Conservation (phyloP, 1,140 invertebrate species). For the Rhopalosiphum padi region DNA sequence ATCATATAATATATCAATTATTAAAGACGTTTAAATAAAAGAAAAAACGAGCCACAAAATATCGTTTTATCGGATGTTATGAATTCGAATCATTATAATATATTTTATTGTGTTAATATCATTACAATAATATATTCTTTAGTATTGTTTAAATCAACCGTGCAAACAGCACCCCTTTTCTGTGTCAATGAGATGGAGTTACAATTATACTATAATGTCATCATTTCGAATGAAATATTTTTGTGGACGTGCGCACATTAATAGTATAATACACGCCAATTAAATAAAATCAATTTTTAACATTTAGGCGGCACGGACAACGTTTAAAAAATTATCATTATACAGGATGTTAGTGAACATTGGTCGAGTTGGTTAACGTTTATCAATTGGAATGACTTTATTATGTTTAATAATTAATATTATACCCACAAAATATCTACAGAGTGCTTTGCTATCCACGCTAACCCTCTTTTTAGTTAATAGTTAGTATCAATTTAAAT, state of each 20-base stretch:
- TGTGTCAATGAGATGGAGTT: background rate
- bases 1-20: background rate
- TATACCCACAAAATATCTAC: background rate
- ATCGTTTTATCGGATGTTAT: background rate
- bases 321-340: background rate
- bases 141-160: background rate
- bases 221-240: background rate
- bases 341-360: background rate
- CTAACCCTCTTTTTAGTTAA: background rate
- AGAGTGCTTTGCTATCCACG: background rate
- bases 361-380: background rate
- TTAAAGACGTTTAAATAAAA: background rate
- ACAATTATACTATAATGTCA: background rate
- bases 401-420: background rate
- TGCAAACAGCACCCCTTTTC: background rate
- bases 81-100: background rate
- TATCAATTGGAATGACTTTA: background rate
- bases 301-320: background rate
- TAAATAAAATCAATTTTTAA: constrained; percentile 34
- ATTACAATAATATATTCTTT: background rate
- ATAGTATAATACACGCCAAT: background rate
- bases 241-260: background rate
- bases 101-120: background rate
- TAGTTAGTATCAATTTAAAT: background rate
- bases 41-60: background rate